A percentile compares a stretch with the other conserved stretches of the same genome.
These are phyloP conservation scores for Catocala fraxini DNA, from an alignment of 2,888 invertebrate genomes.

Conservation along the genomic window DNA sequence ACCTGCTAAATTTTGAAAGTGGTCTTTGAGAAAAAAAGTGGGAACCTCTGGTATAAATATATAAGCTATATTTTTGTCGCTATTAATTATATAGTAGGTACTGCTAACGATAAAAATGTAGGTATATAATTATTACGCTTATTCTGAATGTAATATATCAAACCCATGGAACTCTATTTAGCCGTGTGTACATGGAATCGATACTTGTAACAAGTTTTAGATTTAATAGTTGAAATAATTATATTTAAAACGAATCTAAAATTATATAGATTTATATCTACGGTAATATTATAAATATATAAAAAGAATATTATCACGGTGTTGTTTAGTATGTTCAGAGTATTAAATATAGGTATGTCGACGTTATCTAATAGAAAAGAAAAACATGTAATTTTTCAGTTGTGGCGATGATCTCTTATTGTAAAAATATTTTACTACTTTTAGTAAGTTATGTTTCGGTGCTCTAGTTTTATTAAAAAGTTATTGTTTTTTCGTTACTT, in stretches of 20 bases:
- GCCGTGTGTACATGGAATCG: constrained; percentile 23
- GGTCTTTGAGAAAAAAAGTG: too few species aligned
- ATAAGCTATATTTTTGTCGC: too few species aligned
- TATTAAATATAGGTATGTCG: constrained; percentile 47
- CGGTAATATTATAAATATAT: constrained; percentile 22
- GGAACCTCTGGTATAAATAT: too few species aligned
- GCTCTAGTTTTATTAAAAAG: constrained; percentile 52
- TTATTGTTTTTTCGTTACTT: constrained; percentile 43
- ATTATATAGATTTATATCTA: constrained; percentile 32
- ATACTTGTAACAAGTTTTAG: constrained; percentile 29
- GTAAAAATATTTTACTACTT: constrained; percentile 57
- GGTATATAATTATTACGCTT: too few species aligned
- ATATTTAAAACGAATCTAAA: constrained; percentile 45
- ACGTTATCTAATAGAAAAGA: constrained; percentile 34
- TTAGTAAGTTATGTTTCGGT: constrained; percentile 56
- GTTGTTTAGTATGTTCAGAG: constrained; percentile 51
- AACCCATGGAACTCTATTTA: neutral
- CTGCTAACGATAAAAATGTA: too few species aligned
- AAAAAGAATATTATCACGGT: constrained; percentile 35
- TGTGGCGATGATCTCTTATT: constrained; percentile 54
- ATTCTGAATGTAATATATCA: neutral
- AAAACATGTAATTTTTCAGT: constrained; percentile 50
- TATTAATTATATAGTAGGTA: too few species aligned
- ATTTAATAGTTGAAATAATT: constrained; percentile 37
- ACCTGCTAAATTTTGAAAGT: too few species aligned